Percentiles rank a stretch among this genome's conserved stretches.
These are phyloP conservation scores for Eupithecia dodoneata DNA, from an alignment of 2,888 invertebrate genomes.

Conservation along the genomic window DNA sequence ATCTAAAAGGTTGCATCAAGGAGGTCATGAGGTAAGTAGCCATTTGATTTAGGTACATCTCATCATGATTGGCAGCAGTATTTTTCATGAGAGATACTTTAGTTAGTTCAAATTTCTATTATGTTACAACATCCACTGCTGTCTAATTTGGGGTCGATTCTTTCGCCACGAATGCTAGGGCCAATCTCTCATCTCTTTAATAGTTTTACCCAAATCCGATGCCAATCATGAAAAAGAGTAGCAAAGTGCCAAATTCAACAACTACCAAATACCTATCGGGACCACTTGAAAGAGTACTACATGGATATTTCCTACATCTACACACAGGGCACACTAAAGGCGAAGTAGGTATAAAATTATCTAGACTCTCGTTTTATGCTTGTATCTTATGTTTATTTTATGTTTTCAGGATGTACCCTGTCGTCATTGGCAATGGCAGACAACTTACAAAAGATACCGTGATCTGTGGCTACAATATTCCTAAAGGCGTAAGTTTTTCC, in stretches of 20 bases:
- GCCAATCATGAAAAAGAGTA: no score
- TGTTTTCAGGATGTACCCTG: slow-evolving; percentile 88
- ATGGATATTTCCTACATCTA: neutral
- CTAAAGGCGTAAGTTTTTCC: slow-evolving; percentile 87
- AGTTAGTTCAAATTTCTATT: no score
- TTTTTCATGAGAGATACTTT: no score
- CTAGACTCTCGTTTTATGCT: neutral
- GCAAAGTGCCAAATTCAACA: no score
- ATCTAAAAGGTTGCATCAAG: slow-evolving; percentile 89
- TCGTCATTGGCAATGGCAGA: slow-evolving; percentile 90
- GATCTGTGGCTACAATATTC: slow-evolving; percentile 89
- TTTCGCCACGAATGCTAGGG: no score
- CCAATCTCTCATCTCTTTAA: no score
- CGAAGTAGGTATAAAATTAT: no score
- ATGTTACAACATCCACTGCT: no score
- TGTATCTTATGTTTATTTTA: neutral
- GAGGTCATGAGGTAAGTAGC: slow-evolving; percentile 87
- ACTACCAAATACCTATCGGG: no score
- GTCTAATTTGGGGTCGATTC: no score
- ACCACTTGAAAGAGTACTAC: no score
- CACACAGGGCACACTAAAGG: neutral
- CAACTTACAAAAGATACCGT: slow-evolving; percentile 88
- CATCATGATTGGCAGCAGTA: neutral
- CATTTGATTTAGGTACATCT: neutral
- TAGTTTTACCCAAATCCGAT: no score